Evolutionary conservation across 2,797 vertebrate genomes (phyloP).

Genomic region (Lemur catta): DNA sequence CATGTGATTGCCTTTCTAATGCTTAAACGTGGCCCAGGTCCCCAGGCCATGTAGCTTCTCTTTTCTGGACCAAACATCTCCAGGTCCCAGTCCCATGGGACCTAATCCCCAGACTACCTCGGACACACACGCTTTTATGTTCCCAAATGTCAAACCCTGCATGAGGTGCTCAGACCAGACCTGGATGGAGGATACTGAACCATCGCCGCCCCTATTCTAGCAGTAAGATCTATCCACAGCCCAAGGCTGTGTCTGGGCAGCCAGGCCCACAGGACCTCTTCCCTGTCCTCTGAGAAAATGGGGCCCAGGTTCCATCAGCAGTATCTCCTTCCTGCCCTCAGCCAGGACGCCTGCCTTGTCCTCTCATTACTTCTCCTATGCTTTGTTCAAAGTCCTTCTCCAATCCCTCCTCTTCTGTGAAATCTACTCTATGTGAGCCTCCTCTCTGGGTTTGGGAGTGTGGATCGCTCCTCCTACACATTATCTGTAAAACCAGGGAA

Average conservation of each 20-base stretch:
- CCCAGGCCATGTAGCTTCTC: not conserved
- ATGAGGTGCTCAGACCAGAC: not conserved
- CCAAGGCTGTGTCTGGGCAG: not conserved
- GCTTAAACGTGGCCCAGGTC: not conserved
- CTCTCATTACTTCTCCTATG: not conserved
- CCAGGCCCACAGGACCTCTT: not conserved
- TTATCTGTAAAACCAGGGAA: not conserved
- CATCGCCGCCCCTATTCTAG: accelerated
- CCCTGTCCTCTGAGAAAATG: not conserved
- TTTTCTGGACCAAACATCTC: not conserved
- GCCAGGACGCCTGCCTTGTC: not conserved
- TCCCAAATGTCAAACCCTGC: not conserved
- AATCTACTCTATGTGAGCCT: not conserved
- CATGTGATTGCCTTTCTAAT: not conserved
- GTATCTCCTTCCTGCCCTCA: not conserved
- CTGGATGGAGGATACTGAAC: not conserved
- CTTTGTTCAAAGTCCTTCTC: not conserved
- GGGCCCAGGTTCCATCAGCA: not conserved
- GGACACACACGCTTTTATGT: not conserved
- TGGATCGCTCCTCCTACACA: not conserved
- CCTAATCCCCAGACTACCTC: not conserved
- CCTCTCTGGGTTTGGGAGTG: accelerated
- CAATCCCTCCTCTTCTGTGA: not conserved
- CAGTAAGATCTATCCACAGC: not conserved
- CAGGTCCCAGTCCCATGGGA: not conserved